phyloP scores from a whole-genome alignment of 2,113 vertebrate species.

The Vanacampus margaritifer region DNA sequence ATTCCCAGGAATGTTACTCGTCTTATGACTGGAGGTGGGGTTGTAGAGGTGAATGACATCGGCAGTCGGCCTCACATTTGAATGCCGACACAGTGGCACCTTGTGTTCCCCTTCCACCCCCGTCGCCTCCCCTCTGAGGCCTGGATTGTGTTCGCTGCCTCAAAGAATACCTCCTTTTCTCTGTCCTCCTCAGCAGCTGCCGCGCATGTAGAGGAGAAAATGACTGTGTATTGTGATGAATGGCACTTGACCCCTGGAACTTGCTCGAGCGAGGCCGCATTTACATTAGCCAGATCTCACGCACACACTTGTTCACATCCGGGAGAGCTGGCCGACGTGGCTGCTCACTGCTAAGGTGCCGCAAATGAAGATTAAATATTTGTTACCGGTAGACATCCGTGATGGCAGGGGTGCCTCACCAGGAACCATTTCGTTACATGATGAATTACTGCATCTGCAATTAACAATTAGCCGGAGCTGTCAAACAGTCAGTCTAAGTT shows the following conservation, averaged over 20 bases:
- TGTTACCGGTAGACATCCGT: conserved; percentile 70
- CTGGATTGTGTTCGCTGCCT: conserved; percentile 77
- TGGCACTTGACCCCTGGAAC: conserved; percentile 89
- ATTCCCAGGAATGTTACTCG: conserved; percentile 87
- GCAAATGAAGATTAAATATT: conserved; percentile 80
- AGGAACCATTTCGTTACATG: conserved; percentile 84
- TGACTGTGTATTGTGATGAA: conserved; percentile 97
- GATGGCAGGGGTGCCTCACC: conserved; percentile 77
- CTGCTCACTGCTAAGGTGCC: conserved; percentile 52
- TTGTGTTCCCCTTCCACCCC: conserved; percentile 80
- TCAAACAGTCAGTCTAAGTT: conserved; percentile 90
- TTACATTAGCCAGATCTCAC: conserved; percentile 61
- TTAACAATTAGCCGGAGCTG: conserved; percentile 93
- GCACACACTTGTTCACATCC: conserved; percentile 47
- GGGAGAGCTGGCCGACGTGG: neutral
- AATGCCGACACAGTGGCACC: conserved; percentile 94
- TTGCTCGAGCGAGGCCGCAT: conserved; percentile 74
- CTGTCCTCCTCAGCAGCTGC: conserved; percentile 78
- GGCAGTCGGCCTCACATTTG: conserved; percentile 84
- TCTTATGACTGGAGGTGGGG: conserved; percentile 86
- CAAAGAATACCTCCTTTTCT: conserved; percentile 72
- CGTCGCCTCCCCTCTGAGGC: conserved; percentile 74
- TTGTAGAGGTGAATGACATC: conserved; percentile 84
- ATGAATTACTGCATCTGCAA: conserved; percentile 94
- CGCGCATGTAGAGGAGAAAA: conserved; percentile 87